Conservation (phyloP, 2,113 vertebrate species). For the Nibea coibor region DNA sequence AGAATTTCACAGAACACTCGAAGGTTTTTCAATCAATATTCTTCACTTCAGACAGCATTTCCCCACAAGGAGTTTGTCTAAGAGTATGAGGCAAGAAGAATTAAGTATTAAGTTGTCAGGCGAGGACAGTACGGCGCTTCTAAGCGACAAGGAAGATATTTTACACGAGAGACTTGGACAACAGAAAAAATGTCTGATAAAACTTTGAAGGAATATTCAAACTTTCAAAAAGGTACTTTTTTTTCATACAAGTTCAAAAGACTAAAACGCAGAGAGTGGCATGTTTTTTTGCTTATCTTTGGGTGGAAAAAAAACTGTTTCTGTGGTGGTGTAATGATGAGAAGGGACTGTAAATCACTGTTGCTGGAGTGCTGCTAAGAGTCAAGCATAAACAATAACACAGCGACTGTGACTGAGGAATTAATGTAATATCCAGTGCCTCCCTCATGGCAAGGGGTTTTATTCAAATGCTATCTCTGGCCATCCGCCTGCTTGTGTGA, state of each 20-base stretch:
- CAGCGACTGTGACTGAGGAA: slow-evolving; percentile 24
- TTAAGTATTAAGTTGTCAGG: slow-evolving; percentile 24
- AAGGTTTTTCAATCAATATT: slow-evolving; percentile 30
- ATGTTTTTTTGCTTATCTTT: not conserved
- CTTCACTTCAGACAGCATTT: slow-evolving; percentile 15
- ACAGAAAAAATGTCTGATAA: not conserved
- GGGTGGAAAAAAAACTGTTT: too few species aligned
- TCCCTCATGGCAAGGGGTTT: slow-evolving; percentile 32
- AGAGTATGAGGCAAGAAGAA: not conserved
- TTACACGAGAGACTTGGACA: slow-evolving; percentile 10
- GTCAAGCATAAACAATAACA: slow-evolving; percentile 27
- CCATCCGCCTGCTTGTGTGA: slow-evolving; percentile 38
- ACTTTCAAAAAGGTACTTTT: not conserved
- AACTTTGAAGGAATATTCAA: not conserved
- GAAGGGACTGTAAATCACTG: slow-evolving; percentile 16
- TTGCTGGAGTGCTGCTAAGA: slow-evolving; percentile 14
- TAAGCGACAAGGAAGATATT: slow-evolving; percentile 13
- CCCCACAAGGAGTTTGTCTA: slow-evolving; percentile 5
- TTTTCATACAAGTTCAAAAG: not conserved
- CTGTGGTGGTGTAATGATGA: not conserved
- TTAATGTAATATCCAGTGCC: slow-evolving; percentile 30
- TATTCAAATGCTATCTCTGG: slow-evolving; percentile 56
- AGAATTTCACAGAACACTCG: slow-evolving; percentile 21
- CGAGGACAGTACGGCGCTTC: slow-evolving; percentile 15
- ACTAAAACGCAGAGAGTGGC: not conserved